Evolutionary conservation across 2,797 vertebrate genomes (phyloP), one percentile per base, ranked within the genome.

Genomic region (Acestrorhynchus altus): DNA sequence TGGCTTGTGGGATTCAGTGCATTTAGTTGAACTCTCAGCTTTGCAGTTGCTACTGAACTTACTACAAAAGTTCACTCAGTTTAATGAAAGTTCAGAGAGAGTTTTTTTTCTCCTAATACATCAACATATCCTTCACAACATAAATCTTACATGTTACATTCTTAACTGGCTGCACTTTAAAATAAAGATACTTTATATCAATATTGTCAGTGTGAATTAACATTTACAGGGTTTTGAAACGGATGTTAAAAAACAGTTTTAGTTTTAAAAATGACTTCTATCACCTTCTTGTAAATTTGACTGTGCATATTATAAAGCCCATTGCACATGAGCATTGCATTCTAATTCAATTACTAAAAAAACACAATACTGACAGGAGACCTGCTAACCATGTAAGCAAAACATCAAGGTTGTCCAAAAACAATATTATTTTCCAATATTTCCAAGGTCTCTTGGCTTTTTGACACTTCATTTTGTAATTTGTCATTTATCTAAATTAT

Each of bases 11-110:
- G 78, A 83, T 79, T 76, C 54, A 60, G 79, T 57, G 61, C 75
- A 72, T 66, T 69, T 40, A 69, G 54, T 54, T 78, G 66, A 65
- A 31, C 66, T 66, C 60, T n/a, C 54, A 71, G 73, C 47, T 64
- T 81, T 78, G 56, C 68, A 73, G 64, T 72, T 59, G 79, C 76
- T 77, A 76, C 80, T 81, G 79, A 81, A 81, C 74, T 73, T 70
- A 73, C 74, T 52, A 22, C 65, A 74, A 77, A 73, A 76, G 81
- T 85, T 84, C 83, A 84, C 63, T 74, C 54, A 49, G 57, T 74
- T 76, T 74, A 47, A 56, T 44, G 64, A 76, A 54, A 83, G 72
- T 52, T 81, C 76, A 78, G 61, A 63, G 65, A 52, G 65, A 49
- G 51, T 42, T 74, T 66, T 71, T 54, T 61, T 68, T 65, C 70